Evolutionary conservation across 2,888 invertebrate genomes (phyloP).

Genomic region (Phyllotreta cruciferae): DNA sequence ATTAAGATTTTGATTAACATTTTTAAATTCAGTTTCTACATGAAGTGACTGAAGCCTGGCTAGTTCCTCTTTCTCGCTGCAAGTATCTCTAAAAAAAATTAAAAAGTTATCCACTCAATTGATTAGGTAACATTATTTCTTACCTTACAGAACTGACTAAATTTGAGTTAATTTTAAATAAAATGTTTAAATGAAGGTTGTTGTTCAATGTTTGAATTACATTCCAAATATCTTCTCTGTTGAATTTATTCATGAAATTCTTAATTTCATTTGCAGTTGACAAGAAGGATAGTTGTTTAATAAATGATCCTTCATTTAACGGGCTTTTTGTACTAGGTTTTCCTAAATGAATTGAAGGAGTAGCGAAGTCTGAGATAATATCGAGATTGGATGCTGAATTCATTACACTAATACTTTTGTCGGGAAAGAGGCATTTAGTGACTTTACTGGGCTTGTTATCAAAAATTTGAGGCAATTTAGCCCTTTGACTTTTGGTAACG

Average conservation of each 20-base stretch:
- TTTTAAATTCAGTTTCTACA: constrained; percentile 41
- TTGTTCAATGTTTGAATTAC: constrained; percentile 35
- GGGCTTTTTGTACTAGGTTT: background rate
- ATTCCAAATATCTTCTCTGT: constrained; percentile 40
- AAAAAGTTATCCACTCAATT: background rate
- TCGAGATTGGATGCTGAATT: background rate
- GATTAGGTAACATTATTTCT: background rate
- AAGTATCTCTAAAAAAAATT: constrained; percentile 34
- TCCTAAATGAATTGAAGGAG: background rate
- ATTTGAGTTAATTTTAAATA: constrained; percentile 23
- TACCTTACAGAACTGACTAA: constrained; percentile 16
- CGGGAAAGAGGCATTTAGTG: too few relatives aligned
- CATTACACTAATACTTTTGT: too few relatives aligned
- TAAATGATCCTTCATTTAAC: background rate
- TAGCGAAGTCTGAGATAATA: background rate
- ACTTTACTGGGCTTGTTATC: too few relatives aligned
- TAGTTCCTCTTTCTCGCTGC: constrained; percentile 36
- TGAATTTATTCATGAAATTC: constrained; percentile 37
- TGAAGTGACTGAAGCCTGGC: constrained; percentile 41
- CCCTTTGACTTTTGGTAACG: too few relatives aligned
- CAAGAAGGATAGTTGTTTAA: constrained; percentile 7
- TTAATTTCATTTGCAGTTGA: constrained; percentile 2
- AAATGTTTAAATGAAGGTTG: constrained; percentile 35
- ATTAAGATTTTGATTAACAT: constrained; percentile 36
- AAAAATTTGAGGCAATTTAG: too few relatives aligned